phyloP scores from a whole-genome alignment of 2,797 vertebrate genomes.

The Glyptemys insculpta region DNA sequence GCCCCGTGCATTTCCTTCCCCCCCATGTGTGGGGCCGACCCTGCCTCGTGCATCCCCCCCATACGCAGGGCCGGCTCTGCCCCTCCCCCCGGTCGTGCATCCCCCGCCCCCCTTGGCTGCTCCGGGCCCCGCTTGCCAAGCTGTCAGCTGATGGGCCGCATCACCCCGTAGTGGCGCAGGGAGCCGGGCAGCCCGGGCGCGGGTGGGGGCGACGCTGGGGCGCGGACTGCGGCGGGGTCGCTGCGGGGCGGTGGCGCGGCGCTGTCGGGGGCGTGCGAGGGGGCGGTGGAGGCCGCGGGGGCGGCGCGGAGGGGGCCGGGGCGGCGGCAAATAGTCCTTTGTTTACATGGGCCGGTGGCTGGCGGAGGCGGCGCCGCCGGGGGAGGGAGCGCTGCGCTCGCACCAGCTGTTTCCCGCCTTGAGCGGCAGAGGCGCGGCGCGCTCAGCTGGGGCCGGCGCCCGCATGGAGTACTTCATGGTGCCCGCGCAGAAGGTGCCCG shows the following conservation, averaged over 20 bases:
- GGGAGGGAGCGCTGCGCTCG: conserved; percentile 89
- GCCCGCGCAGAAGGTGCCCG: conserved; percentile 96
- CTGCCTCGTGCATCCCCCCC: background rate
- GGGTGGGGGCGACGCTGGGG: background rate
- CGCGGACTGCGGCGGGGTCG: background rate
- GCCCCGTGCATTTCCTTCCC: background rate
- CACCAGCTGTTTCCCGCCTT: conserved; percentile 99
- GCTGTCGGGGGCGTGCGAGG: background rate
- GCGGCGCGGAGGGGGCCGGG: background rate
- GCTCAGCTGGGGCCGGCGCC: conserved; percentile 66
- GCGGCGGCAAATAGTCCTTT: conserved; percentile 88
- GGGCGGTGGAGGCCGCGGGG: background rate
- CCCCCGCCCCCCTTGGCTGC: conserved; percentile 68
- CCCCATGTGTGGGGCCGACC: background rate
- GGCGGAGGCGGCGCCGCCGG: conserved; percentile 72
- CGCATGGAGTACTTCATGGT: conserved; percentile 99
- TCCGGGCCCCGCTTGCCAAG: conserved; percentile 82
- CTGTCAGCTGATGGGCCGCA: conserved; percentile 90
- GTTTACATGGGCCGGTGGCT: conserved; percentile 90
- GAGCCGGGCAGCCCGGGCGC: conserved; percentile 51
- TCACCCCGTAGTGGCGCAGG: conserved; percentile 82
- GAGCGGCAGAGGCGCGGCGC: conserved; percentile 86
- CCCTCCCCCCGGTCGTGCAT: too few species aligned
- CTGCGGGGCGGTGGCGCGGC: too few species aligned
- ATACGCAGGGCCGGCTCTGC: too few species aligned